Evolutionary conservation across 2,113 vertebrate genomes (phyloP).

Genomic region (Sciurus niger): DNA sequence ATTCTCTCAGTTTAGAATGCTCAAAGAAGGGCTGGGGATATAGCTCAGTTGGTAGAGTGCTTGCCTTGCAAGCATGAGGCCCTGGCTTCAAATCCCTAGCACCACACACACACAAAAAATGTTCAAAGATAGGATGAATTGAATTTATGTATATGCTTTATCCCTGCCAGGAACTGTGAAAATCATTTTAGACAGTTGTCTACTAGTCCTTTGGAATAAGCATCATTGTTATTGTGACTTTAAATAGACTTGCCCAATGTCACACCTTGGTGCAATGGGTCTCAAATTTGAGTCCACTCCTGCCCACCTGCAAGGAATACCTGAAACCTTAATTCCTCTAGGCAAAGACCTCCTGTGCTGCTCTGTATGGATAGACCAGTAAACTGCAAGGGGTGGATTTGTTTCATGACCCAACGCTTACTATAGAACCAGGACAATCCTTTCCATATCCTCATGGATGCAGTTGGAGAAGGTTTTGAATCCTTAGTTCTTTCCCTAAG

Average conservation of each 20-base stretch:
- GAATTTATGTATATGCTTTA: neutral
- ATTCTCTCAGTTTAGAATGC: neutral
- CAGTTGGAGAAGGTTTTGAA: neutral
- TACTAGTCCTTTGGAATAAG: neutral
- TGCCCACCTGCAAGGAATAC: neutral
- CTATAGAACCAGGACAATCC: neutral
- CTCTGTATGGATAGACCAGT: neutral
- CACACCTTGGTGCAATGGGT: neutral
- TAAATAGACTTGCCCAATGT: neutral
- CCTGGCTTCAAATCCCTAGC: no score
- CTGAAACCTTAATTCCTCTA: neutral
- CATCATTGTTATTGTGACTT: neutral
- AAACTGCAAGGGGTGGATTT: neutral
- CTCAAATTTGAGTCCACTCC: slow-evolving; percentile 28
- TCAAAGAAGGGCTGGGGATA: neutral
- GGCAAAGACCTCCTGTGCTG: neutral
- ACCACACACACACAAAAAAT: neutral
- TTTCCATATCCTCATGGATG: neutral
- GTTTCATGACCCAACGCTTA: neutral
- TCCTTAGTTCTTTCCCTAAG: neutral
- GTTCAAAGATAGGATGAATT: neutral
- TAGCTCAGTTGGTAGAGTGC: no score
- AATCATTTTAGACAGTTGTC: slow-evolving; percentile 5
- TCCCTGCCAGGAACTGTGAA: neutral
- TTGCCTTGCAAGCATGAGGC: no score